These are phyloP conservation scores for Sarcophilus harrisii DNA, from an alignment of 2,797 vertebrate species.

Conservation along the genomic window DNA sequence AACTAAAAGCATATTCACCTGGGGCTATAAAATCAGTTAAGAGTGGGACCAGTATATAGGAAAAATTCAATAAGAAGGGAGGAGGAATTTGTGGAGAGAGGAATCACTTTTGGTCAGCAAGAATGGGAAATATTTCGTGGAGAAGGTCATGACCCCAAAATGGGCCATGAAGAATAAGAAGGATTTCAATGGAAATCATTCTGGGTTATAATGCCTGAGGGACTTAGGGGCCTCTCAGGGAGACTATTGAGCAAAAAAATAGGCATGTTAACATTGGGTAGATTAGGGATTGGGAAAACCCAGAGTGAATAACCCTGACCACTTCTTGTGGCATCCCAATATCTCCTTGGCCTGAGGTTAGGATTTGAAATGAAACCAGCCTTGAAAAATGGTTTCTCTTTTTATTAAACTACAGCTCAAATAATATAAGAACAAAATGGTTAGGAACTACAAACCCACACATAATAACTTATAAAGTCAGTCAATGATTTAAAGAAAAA, in stretches of 20 bases:
- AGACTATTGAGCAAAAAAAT: constrained; percentile 5
- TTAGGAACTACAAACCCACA: constrained; percentile 51
- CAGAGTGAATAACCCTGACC: not conserved
- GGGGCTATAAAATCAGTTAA: not conserved
- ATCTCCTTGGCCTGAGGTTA: not conserved
- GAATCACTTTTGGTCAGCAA: not conserved
- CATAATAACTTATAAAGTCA: constrained; percentile 68
- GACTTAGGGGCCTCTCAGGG: not conserved
- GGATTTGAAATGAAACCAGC: constrained; percentile 33
- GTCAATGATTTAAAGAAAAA: constrained; percentile 28
- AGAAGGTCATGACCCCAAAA: not conserved
- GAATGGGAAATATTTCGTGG: not conserved
- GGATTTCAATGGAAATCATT: not conserved
- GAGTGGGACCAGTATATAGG: not conserved
- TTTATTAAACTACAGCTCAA: constrained; percentile 67
- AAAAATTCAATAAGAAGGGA: not conserved
- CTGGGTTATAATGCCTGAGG: not conserved
- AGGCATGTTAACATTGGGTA: not conserved
- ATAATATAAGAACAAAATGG: constrained; percentile 55
- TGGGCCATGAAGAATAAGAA: not conserved
- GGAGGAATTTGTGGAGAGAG: not conserved
- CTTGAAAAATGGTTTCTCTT: constrained; percentile 49
- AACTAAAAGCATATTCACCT: not conserved
- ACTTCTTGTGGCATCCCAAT: not conserved
- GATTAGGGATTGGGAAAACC: not conserved